These are phyloP conservation scores for Drosophila acutilabella DNA, from an alignment of 2,888 invertebrate species.

Conservation along the genomic window DNA sequence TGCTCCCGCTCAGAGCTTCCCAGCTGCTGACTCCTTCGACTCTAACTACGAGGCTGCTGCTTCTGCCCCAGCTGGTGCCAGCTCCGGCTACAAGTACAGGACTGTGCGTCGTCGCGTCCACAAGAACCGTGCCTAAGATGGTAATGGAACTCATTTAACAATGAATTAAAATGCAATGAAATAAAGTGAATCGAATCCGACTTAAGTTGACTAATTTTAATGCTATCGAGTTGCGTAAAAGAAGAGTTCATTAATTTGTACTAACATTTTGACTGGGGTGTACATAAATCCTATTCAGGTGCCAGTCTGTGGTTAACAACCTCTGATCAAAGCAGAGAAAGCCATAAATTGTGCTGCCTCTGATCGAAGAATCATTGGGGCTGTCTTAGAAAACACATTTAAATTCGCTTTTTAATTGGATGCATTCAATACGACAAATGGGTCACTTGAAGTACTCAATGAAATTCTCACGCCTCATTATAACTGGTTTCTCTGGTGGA, in stretches of 20 bases:
- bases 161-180: slow-evolving; percentile 12
- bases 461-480: slow-evolving; percentile 67
- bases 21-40: slow-evolving; percentile 34
- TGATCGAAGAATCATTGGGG: slow-evolving; percentile 53
- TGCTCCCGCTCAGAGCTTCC: slow-evolving; percentile 27
- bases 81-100: slow-evolving; percentile 66
- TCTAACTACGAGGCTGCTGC: slow-evolving; percentile 55
- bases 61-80: slow-evolving; percentile 48
- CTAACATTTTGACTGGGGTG: slow-evolving; percentile 27
- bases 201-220: neutral
- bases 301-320: slow-evolving; percentile 2
- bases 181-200: slow-evolving; percentile 25
- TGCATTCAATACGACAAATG: slow-evolving; percentile 65
- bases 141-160: neutral
- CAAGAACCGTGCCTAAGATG: slow-evolving; percentile 64
- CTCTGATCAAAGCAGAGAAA: slow-evolving; percentile 26
- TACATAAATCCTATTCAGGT: slow-evolving; percentile 2
- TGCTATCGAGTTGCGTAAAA: neutral
- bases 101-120: slow-evolving; percentile 70
- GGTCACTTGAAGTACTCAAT: slow-evolving; percentile 51
- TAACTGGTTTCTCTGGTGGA: slow-evolving; percentile 61
- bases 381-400: slow-evolving; percentile 46
- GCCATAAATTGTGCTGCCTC: slow-evolving; percentile 61
- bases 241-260: neutral
- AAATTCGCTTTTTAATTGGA: slow-evolving; percentile 48